A percentile compares a stretch with the other conserved stretches of the same genome.
Evolutionary conservation across 2,797 vertebrate species (phyloP).

Genomic region (Trematomus bernacchii): DNA sequence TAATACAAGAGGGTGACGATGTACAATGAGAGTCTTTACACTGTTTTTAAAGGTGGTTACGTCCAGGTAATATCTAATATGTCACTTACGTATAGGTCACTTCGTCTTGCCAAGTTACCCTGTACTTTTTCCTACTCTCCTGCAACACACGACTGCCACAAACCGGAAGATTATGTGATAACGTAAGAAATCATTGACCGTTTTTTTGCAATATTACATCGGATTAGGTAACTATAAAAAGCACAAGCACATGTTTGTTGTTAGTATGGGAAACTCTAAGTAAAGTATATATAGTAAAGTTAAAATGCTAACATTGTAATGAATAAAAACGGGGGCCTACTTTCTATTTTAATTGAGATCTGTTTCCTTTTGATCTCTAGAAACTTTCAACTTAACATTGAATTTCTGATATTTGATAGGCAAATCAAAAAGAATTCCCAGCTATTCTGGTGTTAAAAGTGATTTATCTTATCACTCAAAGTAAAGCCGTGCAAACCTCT

Average conservation of each 20-base stretch:
- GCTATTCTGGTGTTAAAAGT: background rate
- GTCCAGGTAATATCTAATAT: background rate
- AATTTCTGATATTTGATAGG: background rate
- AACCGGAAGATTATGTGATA: background rate
- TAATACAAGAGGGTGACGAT: background rate
- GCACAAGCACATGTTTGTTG: background rate
- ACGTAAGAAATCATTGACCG: background rate
- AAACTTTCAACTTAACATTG: background rate
- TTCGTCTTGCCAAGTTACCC: too few species aligned
- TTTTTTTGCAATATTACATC: background rate
- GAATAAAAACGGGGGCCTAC: too few species aligned
- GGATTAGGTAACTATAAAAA: background rate
- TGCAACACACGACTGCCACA: background rate
- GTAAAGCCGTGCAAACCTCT: slow-evolving; percentile 11
- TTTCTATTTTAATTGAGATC: background rate
- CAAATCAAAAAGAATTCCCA: background rate
- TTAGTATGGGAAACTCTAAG: background rate
- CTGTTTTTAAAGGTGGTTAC: background rate
- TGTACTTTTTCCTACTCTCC: background rate
- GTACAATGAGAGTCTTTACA: background rate
- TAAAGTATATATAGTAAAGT: background rate
- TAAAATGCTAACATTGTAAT: background rate
- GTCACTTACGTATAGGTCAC: too few species aligned
- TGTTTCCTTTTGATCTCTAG: background rate
- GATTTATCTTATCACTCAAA: slow-evolving; percentile 36